phyloP scores from a whole-genome alignment of 1,140 invertebrate genomes.

The Cyclargus thomasi region DNA sequence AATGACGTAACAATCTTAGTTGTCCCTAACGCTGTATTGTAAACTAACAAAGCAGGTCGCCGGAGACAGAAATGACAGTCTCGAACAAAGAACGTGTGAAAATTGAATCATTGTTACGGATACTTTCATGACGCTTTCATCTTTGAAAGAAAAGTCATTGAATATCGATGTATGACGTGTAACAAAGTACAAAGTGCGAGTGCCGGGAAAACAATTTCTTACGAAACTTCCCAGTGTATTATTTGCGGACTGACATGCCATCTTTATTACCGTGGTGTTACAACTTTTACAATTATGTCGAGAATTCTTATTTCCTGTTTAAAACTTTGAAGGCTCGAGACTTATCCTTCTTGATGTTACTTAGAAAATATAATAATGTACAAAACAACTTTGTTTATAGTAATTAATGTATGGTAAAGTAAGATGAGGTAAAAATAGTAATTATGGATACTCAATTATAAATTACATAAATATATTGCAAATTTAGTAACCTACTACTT shows the following conservation, averaged over 20 bases:
- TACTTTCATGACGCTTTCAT: constrained; percentile 2
- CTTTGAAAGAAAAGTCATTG: constrained; percentile 9
- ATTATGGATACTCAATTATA: no score
- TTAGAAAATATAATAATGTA: not conserved
- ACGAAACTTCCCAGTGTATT: not conserved
- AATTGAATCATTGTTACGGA: constrained; percentile 1
- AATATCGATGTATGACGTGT: constrained; percentile 9
- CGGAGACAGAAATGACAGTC: not conserved
- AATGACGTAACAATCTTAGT: not conserved
- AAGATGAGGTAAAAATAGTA: no score
- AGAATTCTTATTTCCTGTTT: constrained; percentile 12
- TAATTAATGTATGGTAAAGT: no score
- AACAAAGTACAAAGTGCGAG: constrained; percentile 1
- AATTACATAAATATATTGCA: no score
- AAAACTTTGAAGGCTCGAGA: not conserved
- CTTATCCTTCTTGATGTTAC: not conserved
- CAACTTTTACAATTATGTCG: constrained; percentile 14
- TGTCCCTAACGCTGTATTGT: not conserved
- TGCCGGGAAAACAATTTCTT: constrained; percentile 2
- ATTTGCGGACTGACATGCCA: constrained; percentile 3
- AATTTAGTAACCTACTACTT: no score
- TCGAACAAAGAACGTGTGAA: constrained; percentile 1
- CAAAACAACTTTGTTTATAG: no score
- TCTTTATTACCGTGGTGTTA: constrained; percentile 5
- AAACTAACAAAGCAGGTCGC: not conserved